Evolutionary conservation across 2,888 invertebrate species (phyloP).

Genomic region (Sicus ferrugineus): DNA sequence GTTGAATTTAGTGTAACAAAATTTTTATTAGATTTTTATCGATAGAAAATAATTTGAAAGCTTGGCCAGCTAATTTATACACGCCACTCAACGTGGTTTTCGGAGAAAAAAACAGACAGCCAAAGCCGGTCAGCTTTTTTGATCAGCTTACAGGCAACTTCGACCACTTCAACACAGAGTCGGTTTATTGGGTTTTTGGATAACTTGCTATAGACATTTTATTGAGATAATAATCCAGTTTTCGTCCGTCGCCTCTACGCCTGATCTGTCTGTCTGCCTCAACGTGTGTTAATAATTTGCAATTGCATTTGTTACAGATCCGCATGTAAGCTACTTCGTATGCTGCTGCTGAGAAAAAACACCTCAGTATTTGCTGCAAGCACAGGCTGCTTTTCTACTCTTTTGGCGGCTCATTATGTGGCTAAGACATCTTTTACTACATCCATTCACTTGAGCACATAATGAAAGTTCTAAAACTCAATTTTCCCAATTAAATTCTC

Average conservation of each 20-base stretch:
- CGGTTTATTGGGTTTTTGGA: not conserved
- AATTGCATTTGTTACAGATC: constrained; percentile 29
- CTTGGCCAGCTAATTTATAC: constrained; percentile 23
- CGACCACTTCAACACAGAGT: not conserved
- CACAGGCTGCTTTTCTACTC: not conserved
- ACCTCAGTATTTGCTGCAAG: too few species aligned
- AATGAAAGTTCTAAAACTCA: not conserved
- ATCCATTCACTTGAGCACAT: not conserved
- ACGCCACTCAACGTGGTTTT: constrained; percentile 5
- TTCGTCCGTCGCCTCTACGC: not conserved
- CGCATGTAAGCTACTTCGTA: constrained; percentile 10
- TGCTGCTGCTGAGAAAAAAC: too few species aligned
- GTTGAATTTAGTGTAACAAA: constrained; percentile 25
- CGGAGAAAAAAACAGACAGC: not conserved
- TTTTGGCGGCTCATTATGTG: not conserved
- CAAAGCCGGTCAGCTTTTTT: not conserved
- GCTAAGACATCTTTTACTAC: not conserved
- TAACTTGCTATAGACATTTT: not conserved
- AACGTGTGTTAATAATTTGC: constrained; percentile 21
- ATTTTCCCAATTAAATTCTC: not conserved
- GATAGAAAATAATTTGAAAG: constrained; percentile 13
- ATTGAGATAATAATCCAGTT: not conserved
- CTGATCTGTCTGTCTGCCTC: not conserved
- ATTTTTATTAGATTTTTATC: constrained; percentile 29
- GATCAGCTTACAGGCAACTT: not conserved